Percentiles rank a stretch among this genome's conserved stretches.
phyloP scores from a whole-genome alignment of 2,888 invertebrate species.

The Folsomia candida region DNA sequence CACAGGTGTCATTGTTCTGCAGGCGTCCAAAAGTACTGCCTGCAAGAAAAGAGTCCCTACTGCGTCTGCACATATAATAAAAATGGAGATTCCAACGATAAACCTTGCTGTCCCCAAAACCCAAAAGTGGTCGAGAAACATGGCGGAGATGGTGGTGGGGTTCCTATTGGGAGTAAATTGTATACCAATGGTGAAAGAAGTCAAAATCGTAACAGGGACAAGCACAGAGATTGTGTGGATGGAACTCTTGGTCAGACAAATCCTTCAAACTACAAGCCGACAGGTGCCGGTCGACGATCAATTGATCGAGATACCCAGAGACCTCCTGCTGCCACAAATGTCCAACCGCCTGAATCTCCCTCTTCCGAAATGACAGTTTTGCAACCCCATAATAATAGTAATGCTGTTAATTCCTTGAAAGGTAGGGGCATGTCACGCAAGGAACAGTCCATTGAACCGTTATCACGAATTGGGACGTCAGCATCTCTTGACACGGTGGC shows the following conservation, averaged over 20 bases:
- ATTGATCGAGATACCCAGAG: not conserved
- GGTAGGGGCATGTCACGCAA: too few species aligned
- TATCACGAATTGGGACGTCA: not conserved
- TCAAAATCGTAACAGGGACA: not conserved
- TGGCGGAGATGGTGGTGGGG: too few species aligned
- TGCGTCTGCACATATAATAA: not conserved
- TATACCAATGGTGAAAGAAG: not conserved
- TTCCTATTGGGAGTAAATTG: not conserved
- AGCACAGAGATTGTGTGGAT: too few species aligned
- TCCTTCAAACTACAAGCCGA: not conserved
- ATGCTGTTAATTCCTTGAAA: too few species aligned
- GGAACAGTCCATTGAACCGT: not conserved
- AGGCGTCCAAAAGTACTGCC: not conserved
- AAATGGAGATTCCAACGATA: too few species aligned
- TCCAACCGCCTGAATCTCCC: not conserved
- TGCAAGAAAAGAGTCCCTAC: not conserved
- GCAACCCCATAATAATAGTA: not conserved
- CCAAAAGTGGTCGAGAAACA: too few species aligned
- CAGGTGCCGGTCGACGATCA: not conserved
- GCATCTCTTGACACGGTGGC: not conserved
- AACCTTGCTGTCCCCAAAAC: too few species aligned
- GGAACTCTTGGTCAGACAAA: not conserved
- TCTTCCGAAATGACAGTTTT: not conserved
- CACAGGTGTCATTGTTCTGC: not conserved
- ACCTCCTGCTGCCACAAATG: not conserved